These are phyloP conservation scores for Halcyon badia DNA, from an alignment of 2,797 vertebrate species.

Conservation along the genomic window DNA sequence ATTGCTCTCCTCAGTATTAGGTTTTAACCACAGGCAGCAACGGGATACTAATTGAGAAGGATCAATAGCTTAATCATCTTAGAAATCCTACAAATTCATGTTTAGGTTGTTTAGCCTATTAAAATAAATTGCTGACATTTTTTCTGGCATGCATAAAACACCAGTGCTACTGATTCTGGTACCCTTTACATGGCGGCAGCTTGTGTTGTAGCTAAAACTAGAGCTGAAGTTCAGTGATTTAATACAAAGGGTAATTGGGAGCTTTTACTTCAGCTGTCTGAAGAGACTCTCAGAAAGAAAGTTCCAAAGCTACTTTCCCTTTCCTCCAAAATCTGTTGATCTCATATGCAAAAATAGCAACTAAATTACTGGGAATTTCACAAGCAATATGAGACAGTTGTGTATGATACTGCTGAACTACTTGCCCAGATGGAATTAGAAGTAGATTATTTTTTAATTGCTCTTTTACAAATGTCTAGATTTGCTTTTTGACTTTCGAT, in stretches of 20 bases:
- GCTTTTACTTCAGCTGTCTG: not conserved
- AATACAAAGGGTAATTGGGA: not conserved
- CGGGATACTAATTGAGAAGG: not conserved
- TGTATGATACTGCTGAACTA: not conserved
- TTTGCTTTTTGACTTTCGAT: not conserved
- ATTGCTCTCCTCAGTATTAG: not conserved
- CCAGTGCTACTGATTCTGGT: not conserved
- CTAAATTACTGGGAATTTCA: not conserved
- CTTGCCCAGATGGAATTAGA: not conserved
- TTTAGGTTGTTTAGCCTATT: not conserved
- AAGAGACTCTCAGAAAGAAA: not conserved
- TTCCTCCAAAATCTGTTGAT: not conserved
- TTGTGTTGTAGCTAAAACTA: not conserved
- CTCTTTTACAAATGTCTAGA: not conserved
- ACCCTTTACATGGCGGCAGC: not conserved
- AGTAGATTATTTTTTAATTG: conserved; percentile 6
- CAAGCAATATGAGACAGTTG: not conserved
- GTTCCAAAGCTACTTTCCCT: not conserved
- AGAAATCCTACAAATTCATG: not conserved
- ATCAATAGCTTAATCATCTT: not conserved
- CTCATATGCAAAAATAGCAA: not conserved
- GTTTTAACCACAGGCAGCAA: not conserved
- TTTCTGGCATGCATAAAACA: not conserved
- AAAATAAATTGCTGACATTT: not conserved
- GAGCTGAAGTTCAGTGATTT: not conserved